Evolutionary conservation across 2,113 vertebrate species (phyloP), one percentile per base, ranked within the genome.

Genomic region (Amia ocellicauda): DNA sequence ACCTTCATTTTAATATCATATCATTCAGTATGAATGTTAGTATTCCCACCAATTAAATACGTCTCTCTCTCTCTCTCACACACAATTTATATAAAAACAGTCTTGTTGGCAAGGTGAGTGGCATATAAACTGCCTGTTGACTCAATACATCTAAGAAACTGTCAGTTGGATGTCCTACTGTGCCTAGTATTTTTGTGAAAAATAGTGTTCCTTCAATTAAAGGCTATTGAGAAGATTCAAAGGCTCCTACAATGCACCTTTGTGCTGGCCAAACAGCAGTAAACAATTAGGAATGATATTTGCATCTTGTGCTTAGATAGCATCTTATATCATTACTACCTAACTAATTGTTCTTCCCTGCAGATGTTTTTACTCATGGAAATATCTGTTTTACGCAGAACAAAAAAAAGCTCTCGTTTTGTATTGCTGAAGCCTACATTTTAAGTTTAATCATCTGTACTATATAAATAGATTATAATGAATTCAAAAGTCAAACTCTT

Each of bases 251-350:
- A 63, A 72, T 61, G 65, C 19, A 59, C 64, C 65, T 74, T 60
- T 59, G 62, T 64, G 71, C 71, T 65, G 70, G 73, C 74, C 77
- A 81, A 86, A 85, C 82, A 89, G 83, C 79, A 71, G 85, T 72
- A 75, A 84, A 73, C 75, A 80, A 85, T 87, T 88, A 88, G 75
- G 62, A 45, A 40, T 50, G 27, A 36, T 71, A 68, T 63, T 68
- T 51, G 40, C 59, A 47, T 73, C 40, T 77, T 74, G 63, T 71
- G 77, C 69, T 80, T 78, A 80, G 78, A 86, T 84, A 85, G 74
- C 65, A 88, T 85, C 82, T 81, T 68, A 52, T 78, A 72, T 76
- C 78, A 76, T 81, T 80, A 83, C 72, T 69, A 78, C 69, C 74
- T 75, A 69, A 75, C 74, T 80, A 87, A 84, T 82, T 79, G 69